Evolutionary conservation across 1,140 invertebrate genomes (phyloP).

Genomic region (Ips typographus): DNA sequence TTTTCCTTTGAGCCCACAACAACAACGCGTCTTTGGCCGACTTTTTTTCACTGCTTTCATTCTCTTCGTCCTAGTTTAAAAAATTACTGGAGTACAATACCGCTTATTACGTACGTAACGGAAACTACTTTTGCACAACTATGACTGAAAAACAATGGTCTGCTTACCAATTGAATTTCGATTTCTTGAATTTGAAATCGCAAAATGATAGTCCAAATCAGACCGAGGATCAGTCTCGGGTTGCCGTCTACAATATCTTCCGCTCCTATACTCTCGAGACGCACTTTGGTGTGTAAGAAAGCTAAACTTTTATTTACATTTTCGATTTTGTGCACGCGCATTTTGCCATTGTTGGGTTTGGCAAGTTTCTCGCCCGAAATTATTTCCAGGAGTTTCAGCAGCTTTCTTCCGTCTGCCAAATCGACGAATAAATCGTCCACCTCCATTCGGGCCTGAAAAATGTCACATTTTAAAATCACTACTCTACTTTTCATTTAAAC

Average conservation of each 20-base stretch:
- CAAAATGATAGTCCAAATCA: slow-evolving; percentile 98
- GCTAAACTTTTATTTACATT: slow-evolving; percentile 98
- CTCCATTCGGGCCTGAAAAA: slow-evolving; percentile 82
- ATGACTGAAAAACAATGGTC: too few species aligned
- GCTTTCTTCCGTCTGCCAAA: slow-evolving; percentile 91
- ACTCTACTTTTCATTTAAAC: not conserved
- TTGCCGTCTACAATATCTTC: slow-evolving; percentile 99
- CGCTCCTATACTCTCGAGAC: slow-evolving; percentile 96
- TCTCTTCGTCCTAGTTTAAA: slow-evolving; percentile 83
- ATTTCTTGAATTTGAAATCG: slow-evolving; percentile 98
- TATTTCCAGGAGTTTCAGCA: slow-evolving; percentile 97
- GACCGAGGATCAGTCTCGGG: slow-evolving; percentile 90
- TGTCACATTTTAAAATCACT: not conserved
- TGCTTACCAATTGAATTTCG: slow-evolving; percentile 90
- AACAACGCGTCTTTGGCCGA: slow-evolving; percentile 98
- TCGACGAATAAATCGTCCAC: slow-evolving; percentile 97
- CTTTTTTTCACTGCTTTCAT: slow-evolving; percentile 97
- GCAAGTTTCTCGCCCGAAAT: slow-evolving; percentile 97
- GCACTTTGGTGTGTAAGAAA: slow-evolving; percentile 96
- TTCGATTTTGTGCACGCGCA: slow-evolving; percentile 99
- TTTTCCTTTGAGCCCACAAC: slow-evolving; percentile 98
- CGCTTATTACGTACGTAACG: not conserved
- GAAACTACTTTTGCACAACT: too few species aligned
- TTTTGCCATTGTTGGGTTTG: slow-evolving; percentile 93
- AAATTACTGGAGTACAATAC: slow-evolving; percentile 21